phyloP scores from a whole-genome alignment of 2,797 vertebrate species.

The Anas bernieri region DNA sequence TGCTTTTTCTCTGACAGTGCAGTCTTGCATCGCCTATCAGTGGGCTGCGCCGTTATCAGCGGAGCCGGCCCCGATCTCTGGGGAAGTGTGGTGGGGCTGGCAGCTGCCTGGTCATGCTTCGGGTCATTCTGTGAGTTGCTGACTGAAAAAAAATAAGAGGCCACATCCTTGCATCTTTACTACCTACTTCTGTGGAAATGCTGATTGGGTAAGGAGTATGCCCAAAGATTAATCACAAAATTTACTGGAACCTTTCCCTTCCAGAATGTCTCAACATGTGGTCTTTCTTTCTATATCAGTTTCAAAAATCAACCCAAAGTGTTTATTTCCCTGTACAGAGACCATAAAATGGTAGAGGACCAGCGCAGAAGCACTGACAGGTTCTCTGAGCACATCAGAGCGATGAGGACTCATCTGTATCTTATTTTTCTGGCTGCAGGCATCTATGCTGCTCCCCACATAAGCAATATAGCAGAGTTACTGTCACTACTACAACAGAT shows the following conservation, averaged over 20 bases:
- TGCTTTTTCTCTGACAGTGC: neutral
- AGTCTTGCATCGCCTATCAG: neutral
- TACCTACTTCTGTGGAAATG: neutral
- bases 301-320: constrained; percentile 46
- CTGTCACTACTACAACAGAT: neutral
- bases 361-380: neutral
- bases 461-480: neutral
- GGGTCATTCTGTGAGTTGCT: neutral
- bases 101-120: neutral
- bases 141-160: neutral
- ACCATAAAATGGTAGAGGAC: constrained; percentile 65
- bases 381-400: neutral
- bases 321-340: constrained; percentile 67
- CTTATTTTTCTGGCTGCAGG: constrained; percentile 39
- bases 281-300: neutral
- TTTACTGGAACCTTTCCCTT: constrained; percentile 38
- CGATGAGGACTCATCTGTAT: constrained; percentile 40
- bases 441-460: neutral
- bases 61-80: neutral
- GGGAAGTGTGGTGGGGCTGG: neutral
- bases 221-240: neutral
- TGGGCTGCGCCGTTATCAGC: neutral
- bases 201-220: neutral
- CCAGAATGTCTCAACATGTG: neutral
- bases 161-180: neutral